These are phyloP conservation scores for Perdita meconis DNA, from an alignment of 2,888 invertebrate genomes.

Conservation along the genomic window DNA sequence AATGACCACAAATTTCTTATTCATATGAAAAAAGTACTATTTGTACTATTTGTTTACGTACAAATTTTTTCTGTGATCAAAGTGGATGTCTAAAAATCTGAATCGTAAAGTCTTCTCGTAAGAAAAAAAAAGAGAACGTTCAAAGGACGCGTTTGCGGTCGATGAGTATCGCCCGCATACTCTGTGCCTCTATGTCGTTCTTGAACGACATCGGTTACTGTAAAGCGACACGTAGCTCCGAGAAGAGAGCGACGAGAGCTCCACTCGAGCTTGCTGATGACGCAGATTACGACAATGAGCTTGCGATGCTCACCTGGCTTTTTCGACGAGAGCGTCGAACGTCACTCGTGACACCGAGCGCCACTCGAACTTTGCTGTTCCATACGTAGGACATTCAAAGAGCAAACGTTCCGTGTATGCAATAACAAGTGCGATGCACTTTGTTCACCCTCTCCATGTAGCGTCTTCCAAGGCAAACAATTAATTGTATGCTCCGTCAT, in stretches of 20 bases:
- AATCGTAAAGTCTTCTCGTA: no score
- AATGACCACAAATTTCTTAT: no score
- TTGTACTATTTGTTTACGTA: no score
- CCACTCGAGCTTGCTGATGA: slow-evolving; percentile 80
- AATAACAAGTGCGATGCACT: not conserved
- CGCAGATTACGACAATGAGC: slow-evolving; percentile 79
- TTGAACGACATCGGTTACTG: slow-evolving; percentile 54
- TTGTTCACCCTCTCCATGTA: not conserved
- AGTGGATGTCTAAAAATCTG: no score
- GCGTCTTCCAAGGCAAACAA: no score
- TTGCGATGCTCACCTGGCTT: slow-evolving; percentile 81
- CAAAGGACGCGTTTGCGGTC: slow-evolving; percentile 2
- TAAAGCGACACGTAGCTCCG: slow-evolving; percentile 68
- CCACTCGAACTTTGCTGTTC: slow-evolving; percentile 6
- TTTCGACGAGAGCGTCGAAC: slow-evolving; percentile 65
- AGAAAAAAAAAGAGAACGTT: not conserved
- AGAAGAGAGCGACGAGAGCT: slow-evolving; percentile 44
- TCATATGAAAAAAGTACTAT: no score
- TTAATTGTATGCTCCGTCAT: no score
- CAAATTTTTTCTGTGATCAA: no score
- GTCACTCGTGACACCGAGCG: slow-evolving; percentile 50
- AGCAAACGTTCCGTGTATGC: not conserved
- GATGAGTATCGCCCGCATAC: slow-evolving; percentile 20
- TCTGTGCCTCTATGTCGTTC: slow-evolving; percentile 47
- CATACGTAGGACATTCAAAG: not conserved